phyloP scores from a whole-genome alignment of 2,797 vertebrate species.

The Channallabes apus region DNA sequence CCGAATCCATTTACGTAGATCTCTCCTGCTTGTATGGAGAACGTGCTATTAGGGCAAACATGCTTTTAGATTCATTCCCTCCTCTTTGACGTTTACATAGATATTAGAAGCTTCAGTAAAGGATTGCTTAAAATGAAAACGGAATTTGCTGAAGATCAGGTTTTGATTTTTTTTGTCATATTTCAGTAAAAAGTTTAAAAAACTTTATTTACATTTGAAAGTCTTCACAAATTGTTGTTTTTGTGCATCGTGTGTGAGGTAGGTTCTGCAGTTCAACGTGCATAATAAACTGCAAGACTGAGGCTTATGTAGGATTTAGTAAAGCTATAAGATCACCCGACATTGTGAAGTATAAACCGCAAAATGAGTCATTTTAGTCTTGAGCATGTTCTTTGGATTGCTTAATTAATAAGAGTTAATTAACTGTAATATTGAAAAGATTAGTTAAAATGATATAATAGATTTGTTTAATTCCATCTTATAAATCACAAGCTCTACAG shows the following conservation, averaged over 20 bases:
- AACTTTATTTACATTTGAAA: neutral
- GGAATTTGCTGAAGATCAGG: neutral
- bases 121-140: neutral
- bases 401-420: neutral
- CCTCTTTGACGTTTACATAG: neutral
- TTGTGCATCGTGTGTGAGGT: neutral
- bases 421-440: neutral
- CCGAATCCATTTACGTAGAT: constrained; percentile 1
- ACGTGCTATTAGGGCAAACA: neutral
- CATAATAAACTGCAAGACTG: neutral
- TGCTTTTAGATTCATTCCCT: neutral
- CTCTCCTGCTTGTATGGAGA: neutral
- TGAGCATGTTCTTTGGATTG: neutral
- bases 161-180: neutral
- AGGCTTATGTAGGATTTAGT: neutral
- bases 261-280: neutral
- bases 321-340: neutral
- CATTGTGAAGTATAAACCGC: neutral
- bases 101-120: neutral
- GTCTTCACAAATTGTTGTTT: neutral
- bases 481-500: neutral
- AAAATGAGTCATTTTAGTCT: neutral
- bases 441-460: neutral
- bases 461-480: neutral
- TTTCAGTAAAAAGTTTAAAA: neutral